These are phyloP conservation scores for Cosmia pyralina DNA, from an alignment of 2,888 invertebrate genomes.

Conservation along the genomic window DNA sequence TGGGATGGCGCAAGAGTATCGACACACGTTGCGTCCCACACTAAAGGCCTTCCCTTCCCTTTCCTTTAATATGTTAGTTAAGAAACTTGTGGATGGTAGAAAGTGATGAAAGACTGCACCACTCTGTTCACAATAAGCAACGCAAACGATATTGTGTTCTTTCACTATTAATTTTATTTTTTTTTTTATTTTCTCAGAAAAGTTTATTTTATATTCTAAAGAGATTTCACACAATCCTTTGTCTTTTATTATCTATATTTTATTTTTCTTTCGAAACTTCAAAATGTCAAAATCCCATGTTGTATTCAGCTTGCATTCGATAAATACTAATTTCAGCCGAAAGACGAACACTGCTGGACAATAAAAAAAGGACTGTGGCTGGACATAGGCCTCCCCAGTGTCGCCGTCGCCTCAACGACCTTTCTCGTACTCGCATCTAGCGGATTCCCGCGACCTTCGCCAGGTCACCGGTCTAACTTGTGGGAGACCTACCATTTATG, in stretches of 20 bases:
- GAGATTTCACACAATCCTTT: no score
- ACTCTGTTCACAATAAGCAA: background rate
- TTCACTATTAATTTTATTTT: background rate
- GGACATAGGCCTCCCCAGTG: background rate
- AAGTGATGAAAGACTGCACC: no score
- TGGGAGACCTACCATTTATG: background rate
- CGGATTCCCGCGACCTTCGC: background rate
- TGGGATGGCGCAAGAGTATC: no score
- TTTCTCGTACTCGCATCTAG: background rate
- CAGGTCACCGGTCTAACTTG: background rate
- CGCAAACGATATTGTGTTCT: background rate
- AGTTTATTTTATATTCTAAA: background rate
- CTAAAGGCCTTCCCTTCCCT: no score
- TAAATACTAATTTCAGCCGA: background rate
- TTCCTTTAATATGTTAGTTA: no score
- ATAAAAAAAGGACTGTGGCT: no score
- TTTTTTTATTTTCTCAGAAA: background rate
- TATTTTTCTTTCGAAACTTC: conserved; percentile 17
- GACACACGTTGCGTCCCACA: no score
- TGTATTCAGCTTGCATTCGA: background rate
- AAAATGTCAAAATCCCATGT: conserved; percentile 22
- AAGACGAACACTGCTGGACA: background rate
- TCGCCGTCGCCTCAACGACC: background rate
- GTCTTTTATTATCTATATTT: no score
- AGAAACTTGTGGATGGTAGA: no score